Percentiles rank a stretch among this genome's conserved stretches.
These are phyloP conservation scores for Eleginops maclovinus DNA, from an alignment of 2,113 vertebrate genomes.

Conservation along the genomic window DNA sequence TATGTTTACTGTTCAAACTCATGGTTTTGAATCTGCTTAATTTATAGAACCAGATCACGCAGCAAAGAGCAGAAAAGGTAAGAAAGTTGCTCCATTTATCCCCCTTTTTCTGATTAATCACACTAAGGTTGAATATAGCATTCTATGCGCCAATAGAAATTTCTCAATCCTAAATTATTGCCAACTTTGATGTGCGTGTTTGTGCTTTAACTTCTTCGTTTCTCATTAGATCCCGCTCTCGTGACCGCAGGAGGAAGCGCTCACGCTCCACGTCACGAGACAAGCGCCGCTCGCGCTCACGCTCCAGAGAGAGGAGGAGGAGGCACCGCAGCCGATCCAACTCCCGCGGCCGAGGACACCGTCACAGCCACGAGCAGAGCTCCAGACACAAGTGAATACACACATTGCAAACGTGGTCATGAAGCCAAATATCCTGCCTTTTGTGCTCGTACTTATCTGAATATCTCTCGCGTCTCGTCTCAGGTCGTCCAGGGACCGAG, in stretches of 20 bases:
- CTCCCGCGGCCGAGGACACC: constrained; percentile 91
- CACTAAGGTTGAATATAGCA: no score
- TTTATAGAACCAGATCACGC: constrained; percentile 90
- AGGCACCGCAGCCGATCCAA: constrained; percentile 91
- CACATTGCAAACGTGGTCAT: no score
- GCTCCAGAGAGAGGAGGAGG: constrained; percentile 89
- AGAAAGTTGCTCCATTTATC: not conserved
- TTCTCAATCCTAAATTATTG: no score
- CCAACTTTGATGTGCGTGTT: no score
- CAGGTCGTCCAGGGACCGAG: constrained; percentile 91
- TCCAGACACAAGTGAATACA: constrained; percentile 90
- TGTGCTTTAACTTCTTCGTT: not conserved
- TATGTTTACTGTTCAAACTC: not conserved
- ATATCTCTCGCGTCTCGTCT: not conserved
- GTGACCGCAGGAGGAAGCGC: constrained; percentile 88
- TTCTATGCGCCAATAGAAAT: no score
- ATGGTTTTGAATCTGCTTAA: not conserved
- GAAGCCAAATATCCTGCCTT: not conserved
- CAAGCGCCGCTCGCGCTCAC: constrained; percentile 87
- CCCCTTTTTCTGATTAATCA: no score
- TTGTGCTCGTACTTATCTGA: not conserved
- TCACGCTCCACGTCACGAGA: constrained; percentile 89
- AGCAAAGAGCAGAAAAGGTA: constrained; percentile 90
- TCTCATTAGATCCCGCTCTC: constrained; percentile 90
- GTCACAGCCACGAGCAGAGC: constrained; percentile 88